Conservation (phyloP, 2,113 vertebrate genomes). For the Naja naja region DNA sequence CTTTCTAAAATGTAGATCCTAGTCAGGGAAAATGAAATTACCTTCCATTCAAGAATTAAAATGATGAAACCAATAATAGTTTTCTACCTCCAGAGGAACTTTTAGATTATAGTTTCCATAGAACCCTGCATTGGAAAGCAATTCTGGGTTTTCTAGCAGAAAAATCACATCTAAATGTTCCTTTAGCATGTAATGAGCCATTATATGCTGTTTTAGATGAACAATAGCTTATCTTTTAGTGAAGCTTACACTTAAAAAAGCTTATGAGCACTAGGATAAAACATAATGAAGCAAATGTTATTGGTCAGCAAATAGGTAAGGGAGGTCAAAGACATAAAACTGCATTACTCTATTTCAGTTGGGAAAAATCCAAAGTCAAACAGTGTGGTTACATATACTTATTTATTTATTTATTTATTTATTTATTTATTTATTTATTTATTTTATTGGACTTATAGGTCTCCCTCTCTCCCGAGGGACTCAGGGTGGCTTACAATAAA, state of each 20-base stretch:
- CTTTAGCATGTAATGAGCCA: not conserved
- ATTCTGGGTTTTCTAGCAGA: not conserved
- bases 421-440: no score
- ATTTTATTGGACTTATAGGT: no score
- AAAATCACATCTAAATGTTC: not conserved
- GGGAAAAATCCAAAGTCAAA: not conserved
- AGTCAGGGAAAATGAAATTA: not conserved
- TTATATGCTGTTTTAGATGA: not conserved
- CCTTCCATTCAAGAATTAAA: not conserved
- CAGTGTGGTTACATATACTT: not conserved
- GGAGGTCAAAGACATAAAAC: not conserved
- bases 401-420: not conserved
- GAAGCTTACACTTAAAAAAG: not conserved
- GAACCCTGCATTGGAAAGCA: not conserved
- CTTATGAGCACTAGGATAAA: not conserved
- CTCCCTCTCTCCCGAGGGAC: no score
- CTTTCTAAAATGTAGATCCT: not conserved
- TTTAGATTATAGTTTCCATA: not conserved
- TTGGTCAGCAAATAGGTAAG: not conserved
- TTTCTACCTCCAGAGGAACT: not conserved
- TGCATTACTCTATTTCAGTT: not conserved
- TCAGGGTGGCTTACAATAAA: no score
- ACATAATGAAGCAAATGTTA: not conserved
- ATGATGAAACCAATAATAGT: not conserved
- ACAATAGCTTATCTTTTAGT: not conserved